A percentile compares a stretch with the other conserved stretches of the same genome.
phyloP scores from a whole-genome alignment of 2,797 vertebrate species.

The Paguma larvata region DNA sequence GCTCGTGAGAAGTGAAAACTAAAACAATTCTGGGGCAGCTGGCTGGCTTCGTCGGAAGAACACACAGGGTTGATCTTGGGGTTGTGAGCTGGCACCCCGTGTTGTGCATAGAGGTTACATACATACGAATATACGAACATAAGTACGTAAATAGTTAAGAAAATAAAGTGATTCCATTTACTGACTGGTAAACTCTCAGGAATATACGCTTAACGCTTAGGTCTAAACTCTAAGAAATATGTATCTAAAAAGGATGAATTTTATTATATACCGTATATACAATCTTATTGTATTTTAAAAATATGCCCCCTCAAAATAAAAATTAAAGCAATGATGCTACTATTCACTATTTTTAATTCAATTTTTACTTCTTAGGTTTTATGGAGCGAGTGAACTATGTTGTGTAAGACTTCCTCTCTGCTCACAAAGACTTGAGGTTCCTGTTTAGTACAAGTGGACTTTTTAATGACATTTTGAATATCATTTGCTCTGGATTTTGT shows the following conservation, averaged over 20 bases:
- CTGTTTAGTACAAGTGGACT: neutral
- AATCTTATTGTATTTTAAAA: constrained; percentile 31
- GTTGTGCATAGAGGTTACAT: neutral
- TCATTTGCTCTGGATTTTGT: constrained; percentile 2
- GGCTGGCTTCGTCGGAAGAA: neutral
- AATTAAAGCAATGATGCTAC: neutral
- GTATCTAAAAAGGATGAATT: neutral
- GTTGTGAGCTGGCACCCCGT: neutral
- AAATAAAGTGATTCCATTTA: neutral
- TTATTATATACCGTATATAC: neutral
- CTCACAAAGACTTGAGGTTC: neutral
- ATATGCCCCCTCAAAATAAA: neutral
- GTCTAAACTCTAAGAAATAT: neutral
- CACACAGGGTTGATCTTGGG: neutral
- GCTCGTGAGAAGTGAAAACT: neutral
- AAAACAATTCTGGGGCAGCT: neutral
- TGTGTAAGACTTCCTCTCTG: neutral
- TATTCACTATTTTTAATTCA: constrained; percentile 40
- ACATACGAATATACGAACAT: neutral
- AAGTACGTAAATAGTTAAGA: neutral
- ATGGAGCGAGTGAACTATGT: neutral
- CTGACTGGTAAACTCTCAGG: neutral
- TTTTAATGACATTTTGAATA: neutral
- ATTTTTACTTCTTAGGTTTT: neutral
- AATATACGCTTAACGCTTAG: neutral